Percentiles rank a stretch among this genome's conserved stretches.
Conservation (phyloP, 2,888 invertebrate species). For the Lasioglossum leucozonium region DNA sequence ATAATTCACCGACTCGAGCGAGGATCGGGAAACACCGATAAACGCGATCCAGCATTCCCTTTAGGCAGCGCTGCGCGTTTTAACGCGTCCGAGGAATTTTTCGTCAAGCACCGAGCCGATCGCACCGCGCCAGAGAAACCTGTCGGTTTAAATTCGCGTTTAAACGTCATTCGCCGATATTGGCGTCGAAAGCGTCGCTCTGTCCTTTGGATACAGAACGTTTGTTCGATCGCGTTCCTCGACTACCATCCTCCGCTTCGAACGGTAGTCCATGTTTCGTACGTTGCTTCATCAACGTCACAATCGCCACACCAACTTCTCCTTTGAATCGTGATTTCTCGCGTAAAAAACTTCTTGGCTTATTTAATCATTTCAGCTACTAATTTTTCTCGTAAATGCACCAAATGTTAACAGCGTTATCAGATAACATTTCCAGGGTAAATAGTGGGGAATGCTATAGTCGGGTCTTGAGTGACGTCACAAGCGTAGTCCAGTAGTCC, state of each 20-base stretch:
- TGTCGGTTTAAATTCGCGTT: neutral
- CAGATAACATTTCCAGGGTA: too few relatives aligned
- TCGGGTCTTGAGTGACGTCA: too few relatives aligned
- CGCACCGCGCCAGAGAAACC: neutral
- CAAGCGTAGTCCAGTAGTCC: too few relatives aligned
- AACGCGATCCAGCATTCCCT: neutral
- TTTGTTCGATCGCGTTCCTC: neutral
- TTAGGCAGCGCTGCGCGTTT: neutral
- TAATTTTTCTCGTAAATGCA: too few relatives aligned
- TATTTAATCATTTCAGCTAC: too few relatives aligned
- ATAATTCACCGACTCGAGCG: neutral
- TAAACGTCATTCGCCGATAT: neutral
- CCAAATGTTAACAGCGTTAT: too few relatives aligned
- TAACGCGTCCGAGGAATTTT: constrained; percentile 3
- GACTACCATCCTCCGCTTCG: neutral
- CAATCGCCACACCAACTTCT: neutral
- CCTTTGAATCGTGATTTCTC: neutral
- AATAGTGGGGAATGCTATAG: too few relatives aligned
- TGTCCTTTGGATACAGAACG: neutral
- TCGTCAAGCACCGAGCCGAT: neutral
- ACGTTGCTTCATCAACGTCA: neutral
- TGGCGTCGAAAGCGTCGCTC: constrained; percentile 3
- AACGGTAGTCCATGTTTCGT: neutral
- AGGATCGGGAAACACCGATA: neutral
- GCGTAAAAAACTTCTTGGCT: too few relatives aligned